Evolutionary conservation across 35 echinoderm and acorn worm genomes (phyloP).

Genomic region (Eucidaris tribuloides): DNA sequence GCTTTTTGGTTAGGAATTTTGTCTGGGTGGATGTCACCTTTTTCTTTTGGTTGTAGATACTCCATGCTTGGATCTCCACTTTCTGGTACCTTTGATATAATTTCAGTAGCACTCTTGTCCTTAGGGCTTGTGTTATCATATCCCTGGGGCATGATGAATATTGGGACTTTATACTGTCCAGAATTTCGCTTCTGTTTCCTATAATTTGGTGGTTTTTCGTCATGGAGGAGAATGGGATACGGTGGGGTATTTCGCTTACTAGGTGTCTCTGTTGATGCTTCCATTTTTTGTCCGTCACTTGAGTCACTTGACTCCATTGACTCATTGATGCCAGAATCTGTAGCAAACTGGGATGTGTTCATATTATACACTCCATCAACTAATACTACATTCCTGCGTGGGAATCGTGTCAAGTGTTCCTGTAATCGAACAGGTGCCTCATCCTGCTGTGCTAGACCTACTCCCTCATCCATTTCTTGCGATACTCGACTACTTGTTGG

Average conservation of each 20-base stretch:
- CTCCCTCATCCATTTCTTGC: not conserved
- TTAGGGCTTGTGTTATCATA: conserved; percentile 19
- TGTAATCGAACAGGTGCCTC: not conserved
- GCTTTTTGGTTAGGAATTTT: no score
- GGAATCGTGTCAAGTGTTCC: not conserved
- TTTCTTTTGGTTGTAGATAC: conserved; percentile 4
- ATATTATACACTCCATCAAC: conserved; percentile 31
- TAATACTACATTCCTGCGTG: conserved; percentile 30
- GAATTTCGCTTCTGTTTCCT: conserved; percentile 29
- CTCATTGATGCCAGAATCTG: conserved; percentile 23
- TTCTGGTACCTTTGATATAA: not conserved
- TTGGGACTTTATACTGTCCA: conserved; percentile 61
- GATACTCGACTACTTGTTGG: not conserved
- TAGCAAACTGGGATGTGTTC: not conserved
- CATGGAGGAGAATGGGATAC: conserved; percentile 40
- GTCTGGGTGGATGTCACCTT: no score
- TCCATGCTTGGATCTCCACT: not conserved
- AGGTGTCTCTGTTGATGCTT: not conserved
- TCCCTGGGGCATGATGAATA: conserved; percentile 38
- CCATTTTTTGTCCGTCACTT: not conserved
- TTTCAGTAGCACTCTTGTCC: not conserved
- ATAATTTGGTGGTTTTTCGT: conserved; percentile 11
- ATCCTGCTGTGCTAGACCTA: conserved; percentile 6
- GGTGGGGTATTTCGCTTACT: conserved; percentile 48
- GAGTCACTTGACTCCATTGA: conserved; percentile 20